Base-by-base conservation (phyloP, 2,888 invertebrate genomes). In the Caenorhabditis becei region DNA sequence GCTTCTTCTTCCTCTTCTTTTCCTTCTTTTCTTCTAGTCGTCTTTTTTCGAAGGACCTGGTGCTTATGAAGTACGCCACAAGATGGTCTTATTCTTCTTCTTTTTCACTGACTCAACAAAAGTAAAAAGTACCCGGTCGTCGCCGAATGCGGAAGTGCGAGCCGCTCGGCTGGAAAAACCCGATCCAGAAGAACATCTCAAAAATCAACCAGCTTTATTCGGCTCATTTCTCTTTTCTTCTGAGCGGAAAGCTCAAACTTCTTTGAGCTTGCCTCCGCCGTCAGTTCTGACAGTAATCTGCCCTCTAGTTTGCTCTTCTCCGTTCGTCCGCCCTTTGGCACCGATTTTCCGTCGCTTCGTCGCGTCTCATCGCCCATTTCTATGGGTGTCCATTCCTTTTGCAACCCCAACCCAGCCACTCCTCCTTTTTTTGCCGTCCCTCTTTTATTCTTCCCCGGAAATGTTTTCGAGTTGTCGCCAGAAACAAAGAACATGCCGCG, bases 151-250 rank as follows among this genome's bases (percentile, higher is more conserved):
- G 74, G 72, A 74, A 74, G 74, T 74, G 37, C 28, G 59, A 65
- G 65, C 49, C 63, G 65, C 51, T 75, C 75, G 75, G 66, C 75
- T 75, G 75, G 66, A 75, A 69, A 51, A 66, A 65, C 44, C 62
- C 63, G 49, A 53, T 71, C 53, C 24, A 37, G 11, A 16, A 35
- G 58, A 59, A 63, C 63, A 65, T 74, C 20, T 74, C 72, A 72
- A 72, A 63, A 72, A 72, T 56, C 72, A 72, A 14, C 54, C 32
- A 11, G 18, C 23, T 53, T 35, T 24, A 23, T 49, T 65, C 65
- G 74, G 65, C 49, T 59, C 74, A 74, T 74, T 65, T 74, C 74
- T n/a, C n/a, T 56, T 58, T 32, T 28, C 47, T 56, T 35, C 26
- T 1, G 26, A 23, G 41, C 8, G 41, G 14, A 56, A 32, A 63